phyloP scores from a whole-genome alignment of 2,797 vertebrate genomes.

The Cossypha caffra region DNA sequence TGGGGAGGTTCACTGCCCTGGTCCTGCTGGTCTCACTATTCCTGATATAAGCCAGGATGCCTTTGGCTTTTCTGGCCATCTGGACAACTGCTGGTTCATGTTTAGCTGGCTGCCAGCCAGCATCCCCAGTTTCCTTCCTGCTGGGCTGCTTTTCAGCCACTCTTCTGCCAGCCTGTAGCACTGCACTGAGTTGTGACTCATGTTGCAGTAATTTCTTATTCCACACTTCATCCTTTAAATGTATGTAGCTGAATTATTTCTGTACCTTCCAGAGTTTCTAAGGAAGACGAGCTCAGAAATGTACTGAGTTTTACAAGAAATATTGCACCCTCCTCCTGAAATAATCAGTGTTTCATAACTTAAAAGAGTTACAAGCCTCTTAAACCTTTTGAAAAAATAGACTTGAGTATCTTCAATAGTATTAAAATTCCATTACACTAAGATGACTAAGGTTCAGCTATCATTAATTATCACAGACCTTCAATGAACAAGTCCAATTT shows the following conservation, averaged over 20 bases:
- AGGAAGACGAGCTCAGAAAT: not conserved
- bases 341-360: not conserved
- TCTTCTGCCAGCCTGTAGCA: not conserved
- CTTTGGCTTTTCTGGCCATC: not conserved
- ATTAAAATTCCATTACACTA: conserved; percentile 58
- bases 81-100: not conserved
- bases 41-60: not conserved
- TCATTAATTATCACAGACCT: conserved; percentile 28
- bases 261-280: not conserved
- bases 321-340: not conserved
- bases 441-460: conserved; percentile 33
- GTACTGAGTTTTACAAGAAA: not conserved
- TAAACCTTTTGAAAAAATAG: not conserved
- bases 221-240: not conserved
- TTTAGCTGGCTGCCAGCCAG: not conserved
- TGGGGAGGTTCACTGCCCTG: rapidly evolving
- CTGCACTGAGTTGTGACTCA: not conserved
- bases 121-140: not conserved
- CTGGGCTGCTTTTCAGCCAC: not conserved
- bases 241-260: not conserved
- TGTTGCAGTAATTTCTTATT: not conserved
- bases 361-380: not conserved
- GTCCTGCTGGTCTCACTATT: rapidly evolving
- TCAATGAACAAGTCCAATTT: conserved; percentile 50
- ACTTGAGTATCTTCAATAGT: not conserved